These are phyloP conservation scores for Lordiphosa andalusiaca DNA, from an alignment of 2,888 invertebrate species.

Conservation along the genomic window DNA sequence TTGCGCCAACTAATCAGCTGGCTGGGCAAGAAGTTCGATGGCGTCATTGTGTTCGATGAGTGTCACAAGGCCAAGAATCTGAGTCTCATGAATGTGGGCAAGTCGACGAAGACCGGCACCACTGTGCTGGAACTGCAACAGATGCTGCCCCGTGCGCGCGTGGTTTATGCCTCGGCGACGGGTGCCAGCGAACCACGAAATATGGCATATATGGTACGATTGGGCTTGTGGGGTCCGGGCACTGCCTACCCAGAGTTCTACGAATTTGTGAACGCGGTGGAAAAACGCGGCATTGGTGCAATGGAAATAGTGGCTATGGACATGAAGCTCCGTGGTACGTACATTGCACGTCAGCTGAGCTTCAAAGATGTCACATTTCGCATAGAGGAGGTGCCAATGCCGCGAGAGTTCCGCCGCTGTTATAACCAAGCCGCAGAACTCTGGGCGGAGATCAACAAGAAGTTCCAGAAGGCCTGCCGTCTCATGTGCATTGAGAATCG, in stretches of 20 bases:
- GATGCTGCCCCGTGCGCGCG: slow-evolving; percentile 93
- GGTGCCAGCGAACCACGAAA: slow-evolving; percentile 98
- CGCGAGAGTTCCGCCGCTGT: slow-evolving; percentile 90
- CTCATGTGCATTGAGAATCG: slow-evolving; percentile 95
- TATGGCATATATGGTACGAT: slow-evolving; percentile 99
- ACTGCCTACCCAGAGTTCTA: slow-evolving; percentile 96
- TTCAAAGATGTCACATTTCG: slow-evolving; percentile 98
- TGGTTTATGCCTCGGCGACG: slow-evolving; percentile 97
- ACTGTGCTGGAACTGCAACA: slow-evolving; percentile 98
- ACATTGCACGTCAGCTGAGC: slow-evolving; percentile 98
- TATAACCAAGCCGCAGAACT: slow-evolving; percentile 96
- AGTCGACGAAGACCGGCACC: slow-evolving; percentile 98
- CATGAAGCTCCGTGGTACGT: slow-evolving; percentile 99
- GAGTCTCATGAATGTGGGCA: slow-evolving; percentile 96
- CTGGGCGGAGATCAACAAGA: slow-evolving; percentile 98
- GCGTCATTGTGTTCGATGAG: slow-evolving; percentile 99
- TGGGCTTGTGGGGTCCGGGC: slow-evolving; percentile 98
- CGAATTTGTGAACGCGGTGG: slow-evolving; percentile 97
- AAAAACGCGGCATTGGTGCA: slow-evolving; percentile 98
- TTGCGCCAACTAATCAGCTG: slow-evolving; percentile 97
- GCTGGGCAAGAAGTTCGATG: slow-evolving; percentile 98
- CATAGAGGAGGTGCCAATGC: slow-evolving; percentile 96
- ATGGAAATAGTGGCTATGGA: slow-evolving; percentile 99
- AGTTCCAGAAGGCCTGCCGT: slow-evolving; percentile 96
- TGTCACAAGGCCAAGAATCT: slow-evolving; percentile 99